Evolutionary conservation across 2,113 vertebrate genomes (phyloP), one percentile per base, ranked within the genome.

Genomic region (Hymenochirus boettgeri): DNA sequence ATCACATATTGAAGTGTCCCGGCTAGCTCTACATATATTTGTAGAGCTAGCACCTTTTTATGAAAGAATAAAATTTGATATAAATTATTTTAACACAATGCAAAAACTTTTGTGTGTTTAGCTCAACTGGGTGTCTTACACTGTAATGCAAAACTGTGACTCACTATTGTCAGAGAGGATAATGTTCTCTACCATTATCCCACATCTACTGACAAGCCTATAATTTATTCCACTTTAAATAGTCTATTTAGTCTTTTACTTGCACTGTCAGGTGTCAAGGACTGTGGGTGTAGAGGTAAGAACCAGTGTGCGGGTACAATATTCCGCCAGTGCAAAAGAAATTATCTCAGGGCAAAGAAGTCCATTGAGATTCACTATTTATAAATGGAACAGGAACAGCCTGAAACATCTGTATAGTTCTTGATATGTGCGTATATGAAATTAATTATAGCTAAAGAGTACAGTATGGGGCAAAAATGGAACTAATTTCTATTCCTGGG

Each of bases 171-270:
- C 54, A 57, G 42, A 50, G 25, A 50, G 27, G 54, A 65, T 65
- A 56, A 65, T 57, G 63, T 65, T 65, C 63, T 57, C 53, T 26
- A 33, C 63, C 46, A 58, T 65, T 65, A 65, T 65, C 54, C 63
- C 42, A 51, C 54, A 21, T 65, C 42, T 57, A 50, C 22, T 65
- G 54, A 57, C 63, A 65, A 65, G 53, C 27, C 42, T 65, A 57
- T 65, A 47, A 65, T 65, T 65, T 65, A 65, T 57, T 65, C 54
- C 63, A 65, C 63, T 65, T 65, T 65, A 65, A 65, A 65, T 65
- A 57, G 63, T 65, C 53, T 57, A 48, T 57, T 48, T 65, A 57
- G 54, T 27, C 54, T 45, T 65, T 65, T 65, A 65, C 54, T 26
- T 42, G 35, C 50, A 57, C 63, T 65, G 63, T 65, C 63, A 65